phyloP scores from a whole-genome alignment of 2,888 invertebrate genomes.

The Eristalis tenax region DNA sequence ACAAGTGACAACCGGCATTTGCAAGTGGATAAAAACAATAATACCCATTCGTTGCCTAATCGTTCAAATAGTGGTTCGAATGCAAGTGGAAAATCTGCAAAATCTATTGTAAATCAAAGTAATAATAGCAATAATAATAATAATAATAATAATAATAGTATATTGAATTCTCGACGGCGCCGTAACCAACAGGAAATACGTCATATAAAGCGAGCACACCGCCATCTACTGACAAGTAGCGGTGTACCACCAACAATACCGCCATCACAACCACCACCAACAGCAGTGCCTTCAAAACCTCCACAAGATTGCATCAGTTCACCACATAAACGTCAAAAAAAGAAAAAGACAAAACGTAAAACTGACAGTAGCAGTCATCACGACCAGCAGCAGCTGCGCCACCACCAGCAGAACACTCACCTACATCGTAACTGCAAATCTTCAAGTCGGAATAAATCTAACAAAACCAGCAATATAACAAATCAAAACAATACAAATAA shows the following conservation, averaged over 20 bases:
- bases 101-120: constrained; percentile 35
- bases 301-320: constrained; percentile 44
- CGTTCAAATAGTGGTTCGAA: constrained; percentile 23
- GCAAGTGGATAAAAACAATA: constrained; percentile 65
- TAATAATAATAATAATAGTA: constrained; percentile 9
- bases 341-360: constrained; percentile 73
- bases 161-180: constrained; percentile 73
- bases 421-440: constrained; percentile 66
- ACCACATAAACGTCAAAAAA: constrained; percentile 70
- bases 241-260: constrained; percentile 73
- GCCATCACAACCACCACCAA: constrained; percentile 16
- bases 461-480: constrained; percentile 44
- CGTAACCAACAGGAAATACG: constrained; percentile 77
- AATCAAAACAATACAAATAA: constrained; percentile 65
- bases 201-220: constrained; percentile 80
- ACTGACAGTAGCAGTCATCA: constrained; percentile 55
- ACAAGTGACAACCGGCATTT: constrained; percentile 72
- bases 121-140: constrained; percentile 2
- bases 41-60: constrained; percentile 9
- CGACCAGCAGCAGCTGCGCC: constrained; percentile 52
- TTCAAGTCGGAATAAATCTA: constrained; percentile 62
- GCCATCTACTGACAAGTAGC: constrained; percentile 79
- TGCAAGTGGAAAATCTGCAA: constrained; percentile 16
- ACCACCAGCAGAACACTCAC: constrained; percentile 50
- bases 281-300: constrained; percentile 55